A percentile compares a stretch with the other conserved stretches of the same genome.
These are phyloP conservation scores for Andrena marginata DNA, from an alignment of 2,888 invertebrate species.

Conservation along the genomic window DNA sequence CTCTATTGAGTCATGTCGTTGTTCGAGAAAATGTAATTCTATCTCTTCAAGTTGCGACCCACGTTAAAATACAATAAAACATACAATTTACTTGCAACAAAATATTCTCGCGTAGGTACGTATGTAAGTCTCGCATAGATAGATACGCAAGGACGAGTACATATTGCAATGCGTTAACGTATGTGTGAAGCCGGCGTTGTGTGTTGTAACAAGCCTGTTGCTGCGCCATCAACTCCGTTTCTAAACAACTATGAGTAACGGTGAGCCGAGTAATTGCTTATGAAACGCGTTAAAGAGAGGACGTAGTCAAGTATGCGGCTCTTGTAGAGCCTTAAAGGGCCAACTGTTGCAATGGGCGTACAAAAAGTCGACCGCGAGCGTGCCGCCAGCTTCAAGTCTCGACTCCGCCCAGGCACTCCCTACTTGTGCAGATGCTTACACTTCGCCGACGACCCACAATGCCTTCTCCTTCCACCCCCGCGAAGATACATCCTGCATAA, in stretches of 20 bases:
- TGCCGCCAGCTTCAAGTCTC: conserved; percentile 66
- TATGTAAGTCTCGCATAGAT: no score
- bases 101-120: no score
- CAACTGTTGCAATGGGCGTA: conserved; percentile 81
- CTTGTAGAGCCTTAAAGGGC: conserved; percentile 78
- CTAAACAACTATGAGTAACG: conserved; percentile 43
- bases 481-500: conserved; percentile 75
- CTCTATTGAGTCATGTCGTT: no score
- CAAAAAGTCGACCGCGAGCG: conserved; percentile 77
- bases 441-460: conserved; percentile 69
- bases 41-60: no score
- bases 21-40: no score
- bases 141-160: no score
- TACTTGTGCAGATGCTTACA: conserved; percentile 64
- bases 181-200: background rate
- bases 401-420: conserved; percentile 63
- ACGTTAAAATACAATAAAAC: no score
- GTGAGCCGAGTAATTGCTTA: conserved; percentile 73
- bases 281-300: conserved; percentile 77
- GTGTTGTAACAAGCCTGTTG: conserved; percentile 11
- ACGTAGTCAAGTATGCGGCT: conserved; percentile 64
- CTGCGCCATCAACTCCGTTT: background rate
- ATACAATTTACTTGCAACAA: no score
- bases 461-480: conserved; percentile 53
- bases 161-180: no score